A percentile compares a stretch with the other conserved stretches of the same genome.
Conservation (phyloP, 37 sponge, comb jelly and placozoan species). For the Spongilla lacustris region DNA sequence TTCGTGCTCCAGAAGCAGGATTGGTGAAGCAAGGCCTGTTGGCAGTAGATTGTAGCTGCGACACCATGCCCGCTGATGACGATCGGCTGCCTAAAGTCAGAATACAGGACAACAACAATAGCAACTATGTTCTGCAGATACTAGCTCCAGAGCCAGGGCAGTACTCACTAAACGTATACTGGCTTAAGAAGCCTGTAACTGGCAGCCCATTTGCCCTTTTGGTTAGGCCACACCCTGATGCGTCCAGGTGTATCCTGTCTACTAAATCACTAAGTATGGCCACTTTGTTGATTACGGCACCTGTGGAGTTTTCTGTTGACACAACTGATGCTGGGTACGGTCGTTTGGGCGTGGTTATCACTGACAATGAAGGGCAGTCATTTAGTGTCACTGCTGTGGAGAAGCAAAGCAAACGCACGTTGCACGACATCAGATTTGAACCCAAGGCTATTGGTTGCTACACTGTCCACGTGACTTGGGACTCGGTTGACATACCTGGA, state of each 20-base stretch:
- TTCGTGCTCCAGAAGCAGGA: conserved; percentile 59
- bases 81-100: conserved; percentile 4
- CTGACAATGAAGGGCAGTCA: conserved; percentile 49
- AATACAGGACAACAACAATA: conserved; percentile 60
- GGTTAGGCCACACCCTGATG: conserved; percentile 57
- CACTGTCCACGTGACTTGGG: conserved; percentile 50
- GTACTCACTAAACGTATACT: conserved; percentile 47
- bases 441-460: conserved; percentile 66
- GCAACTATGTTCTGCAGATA: conserved; percentile 49
- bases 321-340: conserved; percentile 74
- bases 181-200: conserved; percentile 41
- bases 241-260: conserved; percentile 55
- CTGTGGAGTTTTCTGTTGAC: conserved; percentile 71
- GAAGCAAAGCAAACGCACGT: conserved; percentile 26
- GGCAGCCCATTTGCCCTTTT: conserved; percentile 67
- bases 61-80: conserved; percentile 6
- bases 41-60: conserved; percentile 10
- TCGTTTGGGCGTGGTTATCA: conserved; percentile 32
- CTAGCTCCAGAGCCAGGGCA: conserved; percentile 30
- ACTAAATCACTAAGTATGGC: conserved; percentile 30
- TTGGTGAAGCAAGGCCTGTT: conserved; percentile 68
- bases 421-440: conserved; percentile 49
- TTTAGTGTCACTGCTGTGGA: conserved; percentile 40
- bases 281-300: conserved; percentile 14
- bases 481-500: conserved; percentile 45